phyloP scores from a whole-genome alignment of 1,140 invertebrate genomes.

The Drosophila asahinai region DNA sequence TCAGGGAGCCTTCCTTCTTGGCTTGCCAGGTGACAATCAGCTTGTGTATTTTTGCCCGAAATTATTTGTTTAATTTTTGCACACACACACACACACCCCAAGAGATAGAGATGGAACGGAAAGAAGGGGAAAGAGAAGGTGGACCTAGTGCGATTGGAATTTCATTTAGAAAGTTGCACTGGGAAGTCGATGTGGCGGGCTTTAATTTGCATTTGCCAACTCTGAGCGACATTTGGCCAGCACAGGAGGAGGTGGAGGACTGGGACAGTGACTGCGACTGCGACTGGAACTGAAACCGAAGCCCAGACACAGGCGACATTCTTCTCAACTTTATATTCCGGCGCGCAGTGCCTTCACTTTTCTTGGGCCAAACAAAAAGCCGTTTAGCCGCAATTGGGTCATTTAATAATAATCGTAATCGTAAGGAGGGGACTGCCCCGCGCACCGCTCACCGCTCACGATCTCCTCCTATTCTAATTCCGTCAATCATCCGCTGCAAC shows the following conservation, averaged over 20 bases:
- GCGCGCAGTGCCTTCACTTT: slow-evolving; percentile 67
- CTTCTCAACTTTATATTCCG: slow-evolving; percentile 32
- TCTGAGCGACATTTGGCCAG: slow-evolving; percentile 58
- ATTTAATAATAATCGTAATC: slow-evolving; percentile 71
- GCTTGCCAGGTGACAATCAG: slow-evolving; percentile 77
- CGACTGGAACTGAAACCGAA: slow-evolving; percentile 6
- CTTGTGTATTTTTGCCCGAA: slow-evolving; percentile 71
- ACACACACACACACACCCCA: slow-evolving; percentile 28
- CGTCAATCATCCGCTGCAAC: slow-evolving; percentile 80
- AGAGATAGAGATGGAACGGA: background rate
- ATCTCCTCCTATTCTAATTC: slow-evolving; percentile 79
- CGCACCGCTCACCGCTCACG: slow-evolving; percentile 37
- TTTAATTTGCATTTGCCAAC: slow-evolving; percentile 73
- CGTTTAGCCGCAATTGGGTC: slow-evolving; percentile 68
- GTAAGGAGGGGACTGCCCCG: slow-evolving; percentile 2
- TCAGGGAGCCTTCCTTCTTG: slow-evolving; percentile 9
- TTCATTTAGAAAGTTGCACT: slow-evolving; percentile 77
- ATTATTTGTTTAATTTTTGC: slow-evolving; percentile 82
- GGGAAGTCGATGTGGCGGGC: slow-evolving; percentile 53
- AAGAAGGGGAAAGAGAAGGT: slow-evolving; percentile 24
- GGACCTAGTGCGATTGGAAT: slow-evolving; percentile 62
- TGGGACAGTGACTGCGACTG: background rate
- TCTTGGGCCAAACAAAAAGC: slow-evolving; percentile 50
- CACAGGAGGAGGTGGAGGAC: background rate
- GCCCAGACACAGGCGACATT: slow-evolving; percentile 63